Percentiles rank a stretch among this genome's conserved stretches.
Evolutionary conservation across 2,797 vertebrate genomes (phyloP).

Genomic region (Ataeniobius toweri): DNA sequence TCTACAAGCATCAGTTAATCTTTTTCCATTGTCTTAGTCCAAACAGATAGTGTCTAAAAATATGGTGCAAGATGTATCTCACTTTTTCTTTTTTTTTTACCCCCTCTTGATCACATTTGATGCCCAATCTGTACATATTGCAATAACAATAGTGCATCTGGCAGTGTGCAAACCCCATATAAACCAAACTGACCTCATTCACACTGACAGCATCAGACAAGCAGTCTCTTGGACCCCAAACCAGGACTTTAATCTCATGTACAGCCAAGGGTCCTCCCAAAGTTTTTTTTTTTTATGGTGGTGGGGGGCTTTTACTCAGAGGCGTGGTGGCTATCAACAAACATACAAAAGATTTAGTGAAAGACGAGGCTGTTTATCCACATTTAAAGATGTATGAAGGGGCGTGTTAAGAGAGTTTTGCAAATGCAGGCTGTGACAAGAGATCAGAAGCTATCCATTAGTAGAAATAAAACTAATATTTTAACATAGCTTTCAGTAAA

Average conservation of each 20-base stretch:
- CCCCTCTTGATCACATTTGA: conserved; percentile 48
- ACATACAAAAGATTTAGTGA: conserved; percentile 68
- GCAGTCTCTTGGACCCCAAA: conserved; percentile 45
- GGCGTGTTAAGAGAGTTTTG: conserved; percentile 26
- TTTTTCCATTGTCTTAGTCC: conserved; percentile 51
- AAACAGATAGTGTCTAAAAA: conserved; percentile 78
- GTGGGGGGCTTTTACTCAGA: conserved; percentile 28
- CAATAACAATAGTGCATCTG: conserved; percentile 63
- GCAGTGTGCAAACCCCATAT: conserved; percentile 68
- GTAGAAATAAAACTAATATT: conserved; percentile 57
- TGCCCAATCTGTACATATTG: conserved; percentile 57
- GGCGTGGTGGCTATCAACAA: conserved; percentile 56
- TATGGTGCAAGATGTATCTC: conserved; percentile 59
- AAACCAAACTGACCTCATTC: conserved; percentile 53
- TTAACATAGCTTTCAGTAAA: conserved; percentile 63
- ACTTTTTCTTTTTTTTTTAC: not conserved
- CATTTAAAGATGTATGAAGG: conserved; percentile 42
- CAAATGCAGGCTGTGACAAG: conserved; percentile 37
- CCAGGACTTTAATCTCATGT: conserved; percentile 63
- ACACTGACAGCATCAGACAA: conserved; percentile 27
- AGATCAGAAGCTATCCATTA: conserved; percentile 39
- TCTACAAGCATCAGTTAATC: conserved; percentile 52
- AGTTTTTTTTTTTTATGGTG: conserved; percentile 29
- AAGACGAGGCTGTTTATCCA: conserved; percentile 28
- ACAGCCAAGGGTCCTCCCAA: conserved; percentile 46